Percentiles rank a stretch among this genome's conserved stretches.
phyloP scores from a whole-genome alignment of 2,113 vertebrate species.

The Gopherus flavomarginatus region DNA sequence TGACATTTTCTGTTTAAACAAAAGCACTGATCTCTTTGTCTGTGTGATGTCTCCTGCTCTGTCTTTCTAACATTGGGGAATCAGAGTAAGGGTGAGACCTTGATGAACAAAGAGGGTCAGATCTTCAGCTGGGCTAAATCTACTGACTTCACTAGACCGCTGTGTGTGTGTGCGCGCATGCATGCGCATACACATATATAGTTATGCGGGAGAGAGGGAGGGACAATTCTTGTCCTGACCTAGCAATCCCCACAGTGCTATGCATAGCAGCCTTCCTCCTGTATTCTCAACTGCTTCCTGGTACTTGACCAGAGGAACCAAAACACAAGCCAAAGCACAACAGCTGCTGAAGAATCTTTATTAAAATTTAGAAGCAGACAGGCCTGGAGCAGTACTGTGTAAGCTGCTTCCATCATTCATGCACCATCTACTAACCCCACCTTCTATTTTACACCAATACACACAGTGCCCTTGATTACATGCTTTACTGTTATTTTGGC shows the following conservation, averaged over 20 bases:
- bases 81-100: background rate
- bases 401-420: background rate
- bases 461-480: background rate
- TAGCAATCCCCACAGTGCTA: background rate
- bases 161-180: fast-evolving
- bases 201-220: background rate
- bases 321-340: background rate
- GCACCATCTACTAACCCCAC: conserved; percentile 35
- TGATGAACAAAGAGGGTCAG: background rate
- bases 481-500: background rate
- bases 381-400: background rate
- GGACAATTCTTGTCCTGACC: background rate
- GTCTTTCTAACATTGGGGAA: background rate
- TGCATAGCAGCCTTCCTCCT: fast-evolving
- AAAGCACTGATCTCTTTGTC: background rate
- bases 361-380: conserved; percentile 23
- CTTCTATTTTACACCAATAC: background rate
- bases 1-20: too few species aligned
- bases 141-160: background rate
- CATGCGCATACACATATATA: too few species aligned
- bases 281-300: background rate
- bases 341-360: conserved; percentile 8
- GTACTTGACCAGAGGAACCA: background rate
- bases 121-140: background rate
- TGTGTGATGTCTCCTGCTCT: background rate